phyloP scores from a whole-genome alignment of 2,797 vertebrate genomes.

The Artibeus lituratus region DNA sequence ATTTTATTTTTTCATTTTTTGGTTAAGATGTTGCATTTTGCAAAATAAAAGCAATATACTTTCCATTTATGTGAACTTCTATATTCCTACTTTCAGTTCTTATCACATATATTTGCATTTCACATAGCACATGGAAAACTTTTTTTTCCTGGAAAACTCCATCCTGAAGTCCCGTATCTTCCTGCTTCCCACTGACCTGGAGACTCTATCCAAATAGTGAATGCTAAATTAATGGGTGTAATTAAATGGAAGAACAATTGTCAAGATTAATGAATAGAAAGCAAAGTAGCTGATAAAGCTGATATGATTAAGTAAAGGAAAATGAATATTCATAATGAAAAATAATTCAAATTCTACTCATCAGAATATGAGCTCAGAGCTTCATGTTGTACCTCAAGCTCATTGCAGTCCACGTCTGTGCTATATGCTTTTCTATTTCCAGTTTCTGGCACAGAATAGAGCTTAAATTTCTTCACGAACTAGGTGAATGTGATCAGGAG shows the following conservation, averaged over 20 bases:
- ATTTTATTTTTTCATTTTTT: background rate
- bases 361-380: background rate
- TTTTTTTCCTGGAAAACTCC: background rate
- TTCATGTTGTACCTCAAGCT: background rate
- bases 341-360: background rate
- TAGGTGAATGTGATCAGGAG: background rate
- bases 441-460: background rate
- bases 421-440: background rate
- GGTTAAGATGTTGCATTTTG: background rate
- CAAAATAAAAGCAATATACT: background rate
- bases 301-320: background rate
- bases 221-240: background rate
- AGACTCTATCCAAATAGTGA: background rate
- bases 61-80: background rate
- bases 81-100: background rate
- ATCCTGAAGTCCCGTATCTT: background rate
- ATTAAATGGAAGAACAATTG: background rate
- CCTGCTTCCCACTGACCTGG: background rate
- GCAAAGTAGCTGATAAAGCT: background rate
- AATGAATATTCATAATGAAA: background rate
- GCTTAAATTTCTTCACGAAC: background rate
- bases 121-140: background rate
- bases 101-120: background rate
- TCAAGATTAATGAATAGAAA: background rate
- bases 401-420: background rate